phyloP scores from a whole-genome alignment of 2,797 vertebrate genomes.

The Halcyon badia region DNA sequence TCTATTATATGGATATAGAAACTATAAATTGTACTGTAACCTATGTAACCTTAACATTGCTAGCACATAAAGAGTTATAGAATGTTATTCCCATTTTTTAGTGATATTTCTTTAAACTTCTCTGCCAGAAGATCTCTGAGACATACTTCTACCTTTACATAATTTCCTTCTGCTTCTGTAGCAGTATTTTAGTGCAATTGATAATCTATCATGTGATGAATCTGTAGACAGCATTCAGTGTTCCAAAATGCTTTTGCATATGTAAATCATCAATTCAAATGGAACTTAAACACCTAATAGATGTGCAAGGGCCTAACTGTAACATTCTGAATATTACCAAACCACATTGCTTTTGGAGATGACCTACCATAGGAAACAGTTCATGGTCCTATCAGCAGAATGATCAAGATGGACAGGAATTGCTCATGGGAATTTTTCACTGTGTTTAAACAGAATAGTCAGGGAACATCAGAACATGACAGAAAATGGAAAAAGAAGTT shows the following conservation, averaged over 20 bases:
- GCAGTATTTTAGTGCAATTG: not conserved
- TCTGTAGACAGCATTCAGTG: not conserved
- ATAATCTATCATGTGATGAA: not conserved
- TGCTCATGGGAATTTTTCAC: not conserved
- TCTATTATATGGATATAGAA: not conserved
- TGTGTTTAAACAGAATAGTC: not conserved
- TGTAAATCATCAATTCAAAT: not conserved
- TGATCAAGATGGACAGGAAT: not conserved
- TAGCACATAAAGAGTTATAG: fast-evolving
- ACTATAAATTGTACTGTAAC: not conserved
- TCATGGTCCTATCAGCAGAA: not conserved
- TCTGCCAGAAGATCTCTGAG: not conserved
- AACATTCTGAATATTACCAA: not conserved
- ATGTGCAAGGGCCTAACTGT: not conserved
- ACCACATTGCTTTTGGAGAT: not conserved
- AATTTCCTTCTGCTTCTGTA: not conserved
- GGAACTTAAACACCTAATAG: not conserved
- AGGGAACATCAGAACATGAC: not conserved
- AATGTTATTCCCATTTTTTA: not conserved
- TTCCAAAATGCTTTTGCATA: not conserved
- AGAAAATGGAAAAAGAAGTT: not conserved
- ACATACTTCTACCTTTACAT: not conserved
- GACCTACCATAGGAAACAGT: not conserved
- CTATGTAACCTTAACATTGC: fast-evolving
- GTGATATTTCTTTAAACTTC: not conserved